These are phyloP conservation scores for Galeopterus variegatus DNA, from an alignment of 2,113 vertebrate species.

Conservation along the genomic window DNA sequence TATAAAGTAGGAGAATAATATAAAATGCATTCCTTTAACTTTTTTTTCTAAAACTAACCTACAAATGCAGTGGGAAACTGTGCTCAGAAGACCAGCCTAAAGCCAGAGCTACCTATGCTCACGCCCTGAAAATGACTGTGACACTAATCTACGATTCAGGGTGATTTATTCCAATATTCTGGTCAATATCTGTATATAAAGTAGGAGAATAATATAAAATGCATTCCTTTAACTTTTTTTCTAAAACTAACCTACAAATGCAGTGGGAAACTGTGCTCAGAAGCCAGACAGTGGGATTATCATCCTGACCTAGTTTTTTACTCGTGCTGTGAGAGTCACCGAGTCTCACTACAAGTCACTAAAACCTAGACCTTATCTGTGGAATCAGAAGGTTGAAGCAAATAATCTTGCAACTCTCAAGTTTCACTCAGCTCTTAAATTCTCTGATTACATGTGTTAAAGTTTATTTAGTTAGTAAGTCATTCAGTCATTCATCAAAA, in stretches of 20 bases:
- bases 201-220: slow-evolving; percentile 10
- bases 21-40: neutral
- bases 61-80: neutral
- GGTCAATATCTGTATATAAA: neutral
- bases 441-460: slow-evolving; percentile 14
- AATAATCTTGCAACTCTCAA: neutral
- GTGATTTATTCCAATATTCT: neutral
- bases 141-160: neutral
- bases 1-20: slow-evolving; percentile 23
- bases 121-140: neutral
- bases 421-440: neutral
- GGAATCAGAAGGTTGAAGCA: slow-evolving; percentile 4
- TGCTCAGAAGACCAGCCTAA: neutral
- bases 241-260: neutral
- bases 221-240: neutral
- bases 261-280: neutral
- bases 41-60: neutral
- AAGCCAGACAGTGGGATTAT: neutral
- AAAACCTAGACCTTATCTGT: neutral
- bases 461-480: neutral
- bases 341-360: neutral
- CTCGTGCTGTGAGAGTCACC: neutral
- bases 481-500: neutral
- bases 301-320: neutral
- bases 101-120: neutral